These are phyloP conservation scores for Agrypnia vestita DNA, from an alignment of 1,140 invertebrate genomes.

Conservation along the genomic window DNA sequence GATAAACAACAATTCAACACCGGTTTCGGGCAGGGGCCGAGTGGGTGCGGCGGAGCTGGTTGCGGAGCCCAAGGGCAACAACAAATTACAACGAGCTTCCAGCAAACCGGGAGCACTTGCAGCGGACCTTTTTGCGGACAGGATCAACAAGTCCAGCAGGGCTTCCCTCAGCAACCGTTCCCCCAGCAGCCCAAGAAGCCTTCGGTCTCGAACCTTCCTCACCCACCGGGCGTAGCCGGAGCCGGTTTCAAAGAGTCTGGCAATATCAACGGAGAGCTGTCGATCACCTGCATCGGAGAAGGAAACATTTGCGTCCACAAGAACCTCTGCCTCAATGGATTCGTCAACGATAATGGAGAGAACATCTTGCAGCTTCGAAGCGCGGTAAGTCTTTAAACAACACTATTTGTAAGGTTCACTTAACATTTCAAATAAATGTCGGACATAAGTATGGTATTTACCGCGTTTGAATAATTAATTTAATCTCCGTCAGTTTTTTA, in stretches of 20 bases:
- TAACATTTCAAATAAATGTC: too few relatives aligned
- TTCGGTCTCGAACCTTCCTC: slow-evolving; percentile 42
- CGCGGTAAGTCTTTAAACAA: slow-evolving; percentile 63
- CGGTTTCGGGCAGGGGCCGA: background rate
- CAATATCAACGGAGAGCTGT: slow-evolving; percentile 64
- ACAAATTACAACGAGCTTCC: slow-evolving; percentile 12
- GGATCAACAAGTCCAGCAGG: slow-evolving; percentile 45
- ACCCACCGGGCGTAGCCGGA: slow-evolving; percentile 56
- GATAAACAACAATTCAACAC: background rate
- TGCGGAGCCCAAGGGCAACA: slow-evolving; percentile 39
- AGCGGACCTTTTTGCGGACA: slow-evolving; percentile 47
- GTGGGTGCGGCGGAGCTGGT: slow-evolving; percentile 13
- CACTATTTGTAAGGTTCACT: background rate
- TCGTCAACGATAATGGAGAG: slow-evolving; percentile 69
- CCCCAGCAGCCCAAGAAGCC: slow-evolving; percentile 50
- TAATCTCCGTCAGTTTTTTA: too few relatives aligned
- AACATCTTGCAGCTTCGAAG: slow-evolving; percentile 69
- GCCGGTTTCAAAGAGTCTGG: slow-evolving; percentile 63
- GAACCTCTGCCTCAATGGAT: slow-evolving; percentile 74
- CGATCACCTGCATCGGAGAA: slow-evolving; percentile 71
- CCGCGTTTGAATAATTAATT: too few relatives aligned
- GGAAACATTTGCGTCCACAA: slow-evolving; percentile 75
- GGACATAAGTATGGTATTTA: too few relatives aligned
- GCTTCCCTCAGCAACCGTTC: slow-evolving; percentile 29
- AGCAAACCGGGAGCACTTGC: slow-evolving; percentile 25